Evolutionary conservation across 2,113 vertebrate species (phyloP).

Genomic region (Echinops telfairi): DNA sequence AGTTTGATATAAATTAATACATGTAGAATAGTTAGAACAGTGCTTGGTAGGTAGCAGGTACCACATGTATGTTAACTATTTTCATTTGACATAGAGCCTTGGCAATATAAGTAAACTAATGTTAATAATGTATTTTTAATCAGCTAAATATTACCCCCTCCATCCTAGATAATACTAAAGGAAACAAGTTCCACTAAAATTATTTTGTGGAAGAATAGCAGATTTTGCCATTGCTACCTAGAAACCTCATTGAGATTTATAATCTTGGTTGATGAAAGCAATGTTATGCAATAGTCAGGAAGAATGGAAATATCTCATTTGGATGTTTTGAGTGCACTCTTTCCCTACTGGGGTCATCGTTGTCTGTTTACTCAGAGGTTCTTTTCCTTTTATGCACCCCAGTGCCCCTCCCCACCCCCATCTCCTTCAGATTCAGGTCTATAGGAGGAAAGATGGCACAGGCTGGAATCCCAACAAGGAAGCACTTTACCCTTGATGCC

Average conservation of each 20-base stretch:
- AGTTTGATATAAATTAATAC: not conserved
- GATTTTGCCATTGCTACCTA: constrained; percentile 4
- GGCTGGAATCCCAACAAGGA: not conserved
- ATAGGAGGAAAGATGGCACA: not conserved
- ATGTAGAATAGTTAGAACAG: not conserved
- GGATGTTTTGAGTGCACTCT: too few species aligned
- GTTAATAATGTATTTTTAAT: not conserved
- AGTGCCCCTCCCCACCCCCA: too few species aligned
- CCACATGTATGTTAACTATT: accelerated
- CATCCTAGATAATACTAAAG: not conserved
- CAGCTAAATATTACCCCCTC: not conserved
- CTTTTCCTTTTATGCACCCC: not conserved
- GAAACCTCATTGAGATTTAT: not conserved
- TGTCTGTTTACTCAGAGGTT: not conserved
- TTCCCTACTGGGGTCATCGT: not conserved
- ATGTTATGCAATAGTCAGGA: not conserved
- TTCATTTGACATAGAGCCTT: not conserved
- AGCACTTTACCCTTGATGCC: constrained; percentile 2
- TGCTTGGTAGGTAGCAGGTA: not conserved
- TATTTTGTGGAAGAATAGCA: not conserved
- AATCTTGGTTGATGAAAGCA: not conserved
- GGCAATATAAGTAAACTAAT: not conserved
- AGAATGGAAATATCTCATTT: not conserved
- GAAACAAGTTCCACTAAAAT: constrained; percentile 11
- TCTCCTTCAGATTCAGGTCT: not conserved